phyloP scores from a whole-genome alignment of 2,113 vertebrate genomes.

The Hepsetus odoe region DNA sequence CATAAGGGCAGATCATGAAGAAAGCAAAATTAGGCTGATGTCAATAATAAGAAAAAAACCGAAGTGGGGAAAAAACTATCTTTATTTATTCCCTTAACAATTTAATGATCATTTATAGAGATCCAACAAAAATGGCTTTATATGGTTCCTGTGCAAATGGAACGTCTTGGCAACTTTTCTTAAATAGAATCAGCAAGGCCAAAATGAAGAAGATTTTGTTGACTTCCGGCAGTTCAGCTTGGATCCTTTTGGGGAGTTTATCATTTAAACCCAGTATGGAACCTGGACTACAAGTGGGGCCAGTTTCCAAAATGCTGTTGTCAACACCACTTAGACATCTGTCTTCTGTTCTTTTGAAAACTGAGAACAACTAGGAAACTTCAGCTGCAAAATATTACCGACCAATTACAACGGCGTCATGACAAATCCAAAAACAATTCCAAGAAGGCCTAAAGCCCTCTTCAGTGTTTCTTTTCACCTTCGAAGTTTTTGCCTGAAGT shows the following conservation, averaged over 20 bases:
- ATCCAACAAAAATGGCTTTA: too few relatives aligned
- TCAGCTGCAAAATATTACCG: slow-evolving; percentile 21
- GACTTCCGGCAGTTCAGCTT: too few relatives aligned
- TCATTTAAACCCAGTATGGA: background rate
- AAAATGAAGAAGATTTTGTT: too few relatives aligned
- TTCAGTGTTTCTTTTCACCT: background rate
- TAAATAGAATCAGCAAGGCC: too few relatives aligned
- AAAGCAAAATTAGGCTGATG: slow-evolving; percentile 16
- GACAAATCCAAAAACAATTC: slow-evolving; percentile 3
- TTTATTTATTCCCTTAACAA: too few relatives aligned
- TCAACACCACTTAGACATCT: slow-evolving; percentile 19
- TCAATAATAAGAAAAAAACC: background rate
- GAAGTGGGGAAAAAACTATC: background rate
- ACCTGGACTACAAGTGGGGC: background rate
- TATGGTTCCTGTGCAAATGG: too few relatives aligned
- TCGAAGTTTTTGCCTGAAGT: background rate
- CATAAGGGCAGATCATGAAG: slow-evolving; percentile 47
- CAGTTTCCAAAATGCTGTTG: too few relatives aligned
- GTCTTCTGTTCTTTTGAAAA: background rate
- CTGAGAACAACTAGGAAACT: background rate
- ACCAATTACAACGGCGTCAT: slow-evolving; percentile 6
- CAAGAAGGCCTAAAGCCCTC: background rate
- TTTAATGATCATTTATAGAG: too few relatives aligned
- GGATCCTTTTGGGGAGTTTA: background rate
- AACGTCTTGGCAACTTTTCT: too few relatives aligned